Evolutionary conservation across 2,888 invertebrate genomes (phyloP), one percentile per base, ranked within the genome.

Genomic region (Cantharis rufa): DNA sequence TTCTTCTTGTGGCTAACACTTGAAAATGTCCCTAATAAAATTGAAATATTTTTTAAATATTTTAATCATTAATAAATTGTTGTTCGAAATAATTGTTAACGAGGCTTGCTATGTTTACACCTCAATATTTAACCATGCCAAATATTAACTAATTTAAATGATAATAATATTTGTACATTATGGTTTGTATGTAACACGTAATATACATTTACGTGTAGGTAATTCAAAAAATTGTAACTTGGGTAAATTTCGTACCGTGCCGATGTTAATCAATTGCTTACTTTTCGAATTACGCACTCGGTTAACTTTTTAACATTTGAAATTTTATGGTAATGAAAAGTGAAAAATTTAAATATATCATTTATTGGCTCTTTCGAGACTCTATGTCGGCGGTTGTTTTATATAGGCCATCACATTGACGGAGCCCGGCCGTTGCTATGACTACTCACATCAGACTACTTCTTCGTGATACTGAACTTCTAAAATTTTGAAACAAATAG

Each of bases 351-450:
- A 66, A 74, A 63, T 77, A 75, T 75, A 66, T 32, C 69, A 70
- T 78, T 63, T 70, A 70, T 78, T 75, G 78, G 78, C 68, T 73
- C 73, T 75, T 78, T 72, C 75, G 72, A 78, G 78, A 78, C 78
- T 78, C 70, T 71, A 75, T 78, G 78, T 78, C 78, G 78, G 75
- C 78, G 75, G 71, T 73, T 75, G 74, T 77, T 75, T 75, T 78
- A 78, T 78, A 78, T 78, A 78, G 78, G 78, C 75, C 78, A 78
- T 75, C 75, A 75, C 64, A 78, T 78, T 72, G 78, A 73, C 75
- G 78, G 24, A 78, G 78, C 78, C 78, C 78, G 75, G 78, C 78
- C 75, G 78, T 78, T 78, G 72, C 78, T 73, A 78, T 78, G 75
- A 63, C 75, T 27, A 78, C 75, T 77, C 74, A 72, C 72, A 78